These are phyloP conservation scores for Apis laboriosa DNA, from an alignment of 1,140 invertebrate genomes.

Conservation along the genomic window DNA sequence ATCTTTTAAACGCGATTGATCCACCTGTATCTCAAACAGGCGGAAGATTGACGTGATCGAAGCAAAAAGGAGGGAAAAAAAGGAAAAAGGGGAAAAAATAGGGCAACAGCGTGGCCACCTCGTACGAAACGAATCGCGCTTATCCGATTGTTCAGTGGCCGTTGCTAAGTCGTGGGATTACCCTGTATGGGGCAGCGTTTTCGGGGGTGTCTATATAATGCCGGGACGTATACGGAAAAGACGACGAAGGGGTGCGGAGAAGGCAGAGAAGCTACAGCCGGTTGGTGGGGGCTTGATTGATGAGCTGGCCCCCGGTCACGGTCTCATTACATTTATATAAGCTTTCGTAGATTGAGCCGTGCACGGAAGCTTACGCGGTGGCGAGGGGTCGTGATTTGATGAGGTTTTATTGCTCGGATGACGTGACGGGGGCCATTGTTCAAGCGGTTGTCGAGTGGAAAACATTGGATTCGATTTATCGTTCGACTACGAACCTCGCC, in stretches of 20 bases:
- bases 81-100: background rate
- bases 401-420: constrained; percentile 80
- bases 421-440: constrained; percentile 73
- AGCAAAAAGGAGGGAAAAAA: too few species aligned
- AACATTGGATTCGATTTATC: constrained; percentile 71
- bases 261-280: constrained; percentile 29
- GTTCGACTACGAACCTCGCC: constrained; percentile 2
- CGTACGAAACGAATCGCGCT: constrained; percentile 61
- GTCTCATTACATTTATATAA: constrained; percentile 82
- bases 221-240: constrained; percentile 45
- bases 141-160: constrained; percentile 56
- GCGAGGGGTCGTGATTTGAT: constrained; percentile 80
- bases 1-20: background rate
- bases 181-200: constrained; percentile 51
- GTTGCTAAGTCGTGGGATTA: constrained; percentile 65
- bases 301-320: constrained; percentile 76
- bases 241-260: constrained; percentile 21
- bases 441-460: constrained; percentile 56
- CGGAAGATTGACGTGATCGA: background rate
- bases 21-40: background rate
- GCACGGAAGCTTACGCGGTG: constrained; percentile 76
- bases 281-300: constrained; percentile 78
- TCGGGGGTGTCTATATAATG: constrained; percentile 48
- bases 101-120: constrained; percentile 44
- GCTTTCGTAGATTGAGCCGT: constrained; percentile 80